Percentiles rank a stretch among this genome's conserved stretches.
Evolutionary conservation across 2,888 invertebrate genomes (phyloP).

Genomic region (Drosophila nr. fundita): DNA sequence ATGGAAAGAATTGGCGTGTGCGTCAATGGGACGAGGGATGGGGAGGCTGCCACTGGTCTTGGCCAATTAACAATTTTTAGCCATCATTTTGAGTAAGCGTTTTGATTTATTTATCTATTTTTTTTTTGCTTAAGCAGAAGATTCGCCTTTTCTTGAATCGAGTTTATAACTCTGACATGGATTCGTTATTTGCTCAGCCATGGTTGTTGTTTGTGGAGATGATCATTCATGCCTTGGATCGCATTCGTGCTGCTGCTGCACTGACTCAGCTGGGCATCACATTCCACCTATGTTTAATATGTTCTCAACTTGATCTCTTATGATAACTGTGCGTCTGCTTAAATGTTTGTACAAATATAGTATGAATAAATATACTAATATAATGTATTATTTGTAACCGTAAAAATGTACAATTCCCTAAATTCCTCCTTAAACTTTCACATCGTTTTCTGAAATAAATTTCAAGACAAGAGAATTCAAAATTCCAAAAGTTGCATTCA

Average conservation of each 20-base stretch:
- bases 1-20: slow-evolving; percentile 84
- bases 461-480: neutral
- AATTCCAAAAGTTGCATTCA: neutral
- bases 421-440: neutral
- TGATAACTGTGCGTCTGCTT: neutral
- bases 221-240: slow-evolving; percentile 40
- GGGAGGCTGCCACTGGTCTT: slow-evolving; percentile 35
- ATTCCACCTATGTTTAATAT: neutral
- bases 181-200: slow-evolving; percentile 81
- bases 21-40: slow-evolving; percentile 50
- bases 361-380: neutral
- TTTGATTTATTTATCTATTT: neutral
- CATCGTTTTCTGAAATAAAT: neutral
- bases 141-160: slow-evolving; percentile 42
- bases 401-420: neutral
- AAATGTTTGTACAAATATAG: neutral
- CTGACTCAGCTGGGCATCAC: slow-evolving; percentile 5
- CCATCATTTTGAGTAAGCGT: slow-evolving; percentile 49
- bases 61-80: slow-evolving; percentile 64
- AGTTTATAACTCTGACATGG: slow-evolving; percentile 77
- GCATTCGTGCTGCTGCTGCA: slow-evolving; percentile 23
- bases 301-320: neutral
- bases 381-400: neutral
- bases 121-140: neutral
- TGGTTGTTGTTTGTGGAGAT: slow-evolving; percentile 47